These are phyloP conservation scores for Cerastis rubricosa DNA, from an alignment of 2,888 invertebrate genomes.

Conservation along the genomic window DNA sequence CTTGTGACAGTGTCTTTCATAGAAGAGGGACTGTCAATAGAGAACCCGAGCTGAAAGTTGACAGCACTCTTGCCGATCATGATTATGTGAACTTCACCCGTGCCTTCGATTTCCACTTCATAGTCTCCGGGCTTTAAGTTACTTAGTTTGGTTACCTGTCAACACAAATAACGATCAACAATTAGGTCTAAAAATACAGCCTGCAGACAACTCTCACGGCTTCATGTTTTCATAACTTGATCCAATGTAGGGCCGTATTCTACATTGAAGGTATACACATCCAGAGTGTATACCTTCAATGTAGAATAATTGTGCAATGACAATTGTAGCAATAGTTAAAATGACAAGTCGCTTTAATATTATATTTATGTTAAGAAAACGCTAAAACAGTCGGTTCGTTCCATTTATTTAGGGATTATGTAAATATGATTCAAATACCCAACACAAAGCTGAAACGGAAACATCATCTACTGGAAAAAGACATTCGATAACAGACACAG, in stretches of 20 bases:
- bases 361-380: neutral
- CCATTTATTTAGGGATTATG: neutral
- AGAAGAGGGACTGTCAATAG: constrained; percentile 67
- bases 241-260: neutral
- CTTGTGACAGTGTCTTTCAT: constrained; percentile 72
- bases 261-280: neutral
- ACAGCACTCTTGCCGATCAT: constrained; percentile 71
- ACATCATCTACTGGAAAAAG: neutral
- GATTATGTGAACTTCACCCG: constrained; percentile 59
- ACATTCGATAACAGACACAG: neutral
- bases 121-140: constrained; percentile 69
- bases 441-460: neutral
- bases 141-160: constrained; percentile 69
- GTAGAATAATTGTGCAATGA: no score
- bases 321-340: no score
- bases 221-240: neutral
- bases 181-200: neutral
- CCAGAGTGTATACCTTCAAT: no score
- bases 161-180: constrained; percentile 21
- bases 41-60: constrained; percentile 78
- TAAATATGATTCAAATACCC: neutral
- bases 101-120: constrained; percentile 67
- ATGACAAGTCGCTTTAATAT: neutral
- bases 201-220: neutral
- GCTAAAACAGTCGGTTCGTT: neutral